phyloP scores from a whole-genome alignment of 1,140 invertebrate species.

The Pseudomyrmex pallidus region DNA sequence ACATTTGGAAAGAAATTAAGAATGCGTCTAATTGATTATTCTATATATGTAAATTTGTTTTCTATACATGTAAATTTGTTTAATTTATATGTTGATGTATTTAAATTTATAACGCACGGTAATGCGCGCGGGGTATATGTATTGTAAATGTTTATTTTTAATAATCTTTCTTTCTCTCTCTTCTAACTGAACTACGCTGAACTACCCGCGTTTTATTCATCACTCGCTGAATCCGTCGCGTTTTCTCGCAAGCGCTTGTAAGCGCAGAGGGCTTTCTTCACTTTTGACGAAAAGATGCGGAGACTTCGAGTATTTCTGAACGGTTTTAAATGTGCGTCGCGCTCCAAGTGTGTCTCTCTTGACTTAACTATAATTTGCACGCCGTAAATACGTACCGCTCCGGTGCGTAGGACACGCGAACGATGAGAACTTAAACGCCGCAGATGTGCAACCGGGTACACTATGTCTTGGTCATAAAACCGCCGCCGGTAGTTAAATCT shows the following conservation, averaged over 20 bases:
- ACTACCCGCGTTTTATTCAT: too few relatives aligned
- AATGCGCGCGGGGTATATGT: too few relatives aligned
- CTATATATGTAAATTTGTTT: not conserved
- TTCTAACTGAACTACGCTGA: too few relatives aligned
- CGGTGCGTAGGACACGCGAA: slow-evolving; percentile 19
- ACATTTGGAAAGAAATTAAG: not conserved
- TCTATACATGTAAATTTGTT: not conserved
- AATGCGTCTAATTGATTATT: too few relatives aligned
- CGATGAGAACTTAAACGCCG: slow-evolving; percentile 48
- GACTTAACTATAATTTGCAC: slow-evolving; percentile 59
- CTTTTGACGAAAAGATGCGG: slow-evolving; percentile 17
- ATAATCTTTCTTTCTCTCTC: too few relatives aligned
- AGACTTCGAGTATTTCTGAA: slow-evolving; percentile 40
- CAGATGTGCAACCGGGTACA: slow-evolving; percentile 67
- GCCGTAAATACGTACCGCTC: slow-evolving; percentile 65
- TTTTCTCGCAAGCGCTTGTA: not conserved
- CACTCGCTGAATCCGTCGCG: not conserved
- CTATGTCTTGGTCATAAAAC: slow-evolving; percentile 74
- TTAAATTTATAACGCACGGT: too few relatives aligned
- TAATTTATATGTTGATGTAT: not conserved
- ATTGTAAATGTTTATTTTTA: too few relatives aligned
- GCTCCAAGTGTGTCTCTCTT: slow-evolving; percentile 17
- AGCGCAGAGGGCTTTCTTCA: not conserved
- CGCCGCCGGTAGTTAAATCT: slow-evolving; percentile 75
- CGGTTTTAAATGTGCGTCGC: slow-evolving; percentile 42